Percentiles rank a stretch among this genome's conserved stretches.
phyloP scores from a whole-genome alignment of 2,797 vertebrate genomes.

The Sparus aurata region DNA sequence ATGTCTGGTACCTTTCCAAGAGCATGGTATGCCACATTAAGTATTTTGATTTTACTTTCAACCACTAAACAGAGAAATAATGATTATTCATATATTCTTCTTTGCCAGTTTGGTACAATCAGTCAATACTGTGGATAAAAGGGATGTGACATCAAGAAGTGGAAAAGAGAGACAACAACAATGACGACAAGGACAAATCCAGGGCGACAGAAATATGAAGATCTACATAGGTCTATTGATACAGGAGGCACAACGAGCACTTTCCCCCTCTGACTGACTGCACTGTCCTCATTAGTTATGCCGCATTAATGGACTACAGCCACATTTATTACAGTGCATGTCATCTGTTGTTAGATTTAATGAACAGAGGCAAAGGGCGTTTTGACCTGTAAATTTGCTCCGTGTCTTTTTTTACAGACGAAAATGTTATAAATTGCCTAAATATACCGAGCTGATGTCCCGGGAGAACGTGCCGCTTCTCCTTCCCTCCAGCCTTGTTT shows the following conservation, averaged over 20 bases:
- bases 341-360: constrained; percentile 43
- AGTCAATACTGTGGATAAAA: constrained; percentile 18
- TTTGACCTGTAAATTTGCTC: constrained; percentile 47
- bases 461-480: not conserved
- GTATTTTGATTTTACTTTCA: not conserved
- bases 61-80: constrained; percentile 23
- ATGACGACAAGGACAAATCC: constrained; percentile 9
- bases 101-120: not conserved
- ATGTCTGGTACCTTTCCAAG: not conserved
- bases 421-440: constrained; percentile 20
- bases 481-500: not conserved
- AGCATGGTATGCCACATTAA: not conserved
- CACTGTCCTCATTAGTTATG: constrained; percentile 35
- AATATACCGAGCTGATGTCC: not conserved
- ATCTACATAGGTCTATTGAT: constrained; percentile 9
- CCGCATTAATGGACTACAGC: constrained; percentile 39
- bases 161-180: constrained; percentile 14
- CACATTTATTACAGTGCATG: constrained; percentile 31
- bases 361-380: constrained; percentile 42
- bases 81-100: constrained; percentile 12
- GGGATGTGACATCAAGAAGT: constrained; percentile 7
- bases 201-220: constrained; percentile 16
- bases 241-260: not conserved
- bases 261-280: constrained; percentile 21
- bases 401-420: not conserved